These are phyloP conservation scores for Argyresthia albistria DNA, from an alignment of 2,888 invertebrate species.

Conservation along the genomic window DNA sequence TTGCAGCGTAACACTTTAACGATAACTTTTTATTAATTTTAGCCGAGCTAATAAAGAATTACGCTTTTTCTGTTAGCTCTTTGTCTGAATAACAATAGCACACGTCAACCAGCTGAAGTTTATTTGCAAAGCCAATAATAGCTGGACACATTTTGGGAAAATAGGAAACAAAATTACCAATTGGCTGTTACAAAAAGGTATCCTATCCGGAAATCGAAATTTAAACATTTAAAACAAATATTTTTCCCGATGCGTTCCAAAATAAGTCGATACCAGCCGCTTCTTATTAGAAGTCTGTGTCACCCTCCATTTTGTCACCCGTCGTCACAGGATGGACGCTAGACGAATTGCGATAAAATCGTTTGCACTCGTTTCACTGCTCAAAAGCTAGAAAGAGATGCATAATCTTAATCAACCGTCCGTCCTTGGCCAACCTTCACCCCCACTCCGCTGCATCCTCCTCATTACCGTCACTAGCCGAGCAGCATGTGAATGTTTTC, in stretches of 20 bases:
- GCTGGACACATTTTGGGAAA: constrained; percentile 46
- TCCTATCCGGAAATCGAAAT: not conserved
- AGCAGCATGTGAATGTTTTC: constrained; percentile 74
- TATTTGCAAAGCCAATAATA: constrained; percentile 36
- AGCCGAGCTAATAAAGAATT: constrained; percentile 18
- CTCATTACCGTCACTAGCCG: constrained; percentile 46
- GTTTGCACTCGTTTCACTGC: not conserved
- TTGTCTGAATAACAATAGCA: constrained; percentile 4
- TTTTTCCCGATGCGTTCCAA: constrained; percentile 47
- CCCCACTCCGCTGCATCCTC: constrained; percentile 54
- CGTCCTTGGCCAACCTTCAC: constrained; percentile 24
- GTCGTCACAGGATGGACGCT: constrained; percentile 31
- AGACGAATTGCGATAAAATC: constrained; percentile 25
- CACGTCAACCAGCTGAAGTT: constrained; percentile 23
- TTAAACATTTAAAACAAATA: constrained; percentile 6
- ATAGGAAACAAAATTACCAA: constrained; percentile 23
- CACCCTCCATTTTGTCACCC: constrained; percentile 27
- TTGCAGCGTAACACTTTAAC: constrained; percentile 5
- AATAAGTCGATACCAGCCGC: constrained; percentile 31
- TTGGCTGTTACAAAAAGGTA: not conserved
- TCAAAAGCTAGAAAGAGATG: no score
- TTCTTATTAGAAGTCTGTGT: constrained; percentile 55
- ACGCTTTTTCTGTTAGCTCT: constrained; percentile 29
- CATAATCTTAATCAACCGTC: not conserved
- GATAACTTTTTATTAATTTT: constrained; percentile 8